Conservation (phyloP, 1,140 invertebrate genomes). For the Littorina saxatilis region DNA sequence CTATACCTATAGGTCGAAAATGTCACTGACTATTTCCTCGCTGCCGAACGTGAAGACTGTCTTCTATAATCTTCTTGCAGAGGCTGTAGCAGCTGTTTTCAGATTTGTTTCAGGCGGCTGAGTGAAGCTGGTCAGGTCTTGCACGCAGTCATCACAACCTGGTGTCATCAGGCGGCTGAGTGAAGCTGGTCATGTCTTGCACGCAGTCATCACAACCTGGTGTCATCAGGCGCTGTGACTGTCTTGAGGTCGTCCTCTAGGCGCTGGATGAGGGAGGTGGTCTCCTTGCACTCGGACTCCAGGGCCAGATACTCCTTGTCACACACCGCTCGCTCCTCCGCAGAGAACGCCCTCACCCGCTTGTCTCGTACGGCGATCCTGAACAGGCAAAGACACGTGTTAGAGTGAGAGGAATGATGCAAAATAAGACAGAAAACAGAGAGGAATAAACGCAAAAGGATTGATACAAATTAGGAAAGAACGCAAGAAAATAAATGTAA, state of each 20-base stretch:
- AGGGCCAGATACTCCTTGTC: conserved; percentile 33
- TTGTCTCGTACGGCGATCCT: conserved; percentile 36
- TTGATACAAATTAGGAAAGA: background rate
- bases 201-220: no score
- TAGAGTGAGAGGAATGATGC: no score
- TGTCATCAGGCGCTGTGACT: background rate
- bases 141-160: no score
- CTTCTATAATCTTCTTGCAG: background rate
- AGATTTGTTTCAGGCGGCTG: no score
- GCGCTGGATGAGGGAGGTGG: background rate
- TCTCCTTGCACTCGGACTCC: conserved; percentile 21
- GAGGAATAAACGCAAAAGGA: background rate
- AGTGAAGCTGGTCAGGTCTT: no score
- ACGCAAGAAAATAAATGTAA: no score
- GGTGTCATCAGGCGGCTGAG: no score
- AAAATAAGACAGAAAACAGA: background rate
- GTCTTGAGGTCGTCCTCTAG: conserved; percentile 22
- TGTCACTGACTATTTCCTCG: no score
- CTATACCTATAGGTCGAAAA: background rate
- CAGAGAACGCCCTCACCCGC: conserved; percentile 23
- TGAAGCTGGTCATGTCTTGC: no score
- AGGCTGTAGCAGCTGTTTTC: no score
- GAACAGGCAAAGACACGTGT: background rate
- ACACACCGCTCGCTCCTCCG: conserved; percentile 27
- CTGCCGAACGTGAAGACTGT: no score